phyloP scores from a whole-genome alignment of 2,797 vertebrate genomes.

The Rhynchonycteris naso region DNA sequence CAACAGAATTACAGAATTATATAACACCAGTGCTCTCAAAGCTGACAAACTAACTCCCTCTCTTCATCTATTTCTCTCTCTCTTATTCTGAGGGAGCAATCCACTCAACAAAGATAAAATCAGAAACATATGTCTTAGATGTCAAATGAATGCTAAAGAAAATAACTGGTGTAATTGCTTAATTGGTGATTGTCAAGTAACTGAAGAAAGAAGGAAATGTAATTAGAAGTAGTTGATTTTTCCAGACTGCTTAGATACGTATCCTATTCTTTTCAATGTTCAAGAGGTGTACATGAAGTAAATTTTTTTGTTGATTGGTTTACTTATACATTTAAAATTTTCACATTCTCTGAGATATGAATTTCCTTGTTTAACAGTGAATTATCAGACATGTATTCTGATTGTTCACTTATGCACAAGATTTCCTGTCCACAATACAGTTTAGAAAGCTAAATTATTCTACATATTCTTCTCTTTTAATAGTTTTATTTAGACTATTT shows the following conservation, averaged over 20 bases:
- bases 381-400: not conserved
- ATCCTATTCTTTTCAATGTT: not conserved
- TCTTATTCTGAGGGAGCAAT: not conserved
- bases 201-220: slow-evolving; percentile 39
- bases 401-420: not conserved
- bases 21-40: not conserved
- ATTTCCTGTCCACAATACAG: not conserved
- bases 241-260: not conserved
- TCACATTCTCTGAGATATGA: not conserved
- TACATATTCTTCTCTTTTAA: too few relatives aligned
- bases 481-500: too few relatives aligned
- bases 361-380: not conserved
- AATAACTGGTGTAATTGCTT: slow-evolving; percentile 50
- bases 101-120: slow-evolving; percentile 37
- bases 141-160: slow-evolving; percentile 52
- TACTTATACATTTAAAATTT: not conserved
- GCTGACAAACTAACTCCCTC: not conserved
- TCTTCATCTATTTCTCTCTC: too few relatives aligned
- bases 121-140: slow-evolving; percentile 55
- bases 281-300: not conserved
- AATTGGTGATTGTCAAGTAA: slow-evolving; percentile 54
- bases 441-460: not conserved
- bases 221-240: slow-evolving; percentile 51
- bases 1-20: slow-evolving; percentile 3
- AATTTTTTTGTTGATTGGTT: not conserved